These are phyloP conservation scores for Mugil cephalus DNA, from an alignment of 2,113 vertebrate species.

Conservation along the genomic window DNA sequence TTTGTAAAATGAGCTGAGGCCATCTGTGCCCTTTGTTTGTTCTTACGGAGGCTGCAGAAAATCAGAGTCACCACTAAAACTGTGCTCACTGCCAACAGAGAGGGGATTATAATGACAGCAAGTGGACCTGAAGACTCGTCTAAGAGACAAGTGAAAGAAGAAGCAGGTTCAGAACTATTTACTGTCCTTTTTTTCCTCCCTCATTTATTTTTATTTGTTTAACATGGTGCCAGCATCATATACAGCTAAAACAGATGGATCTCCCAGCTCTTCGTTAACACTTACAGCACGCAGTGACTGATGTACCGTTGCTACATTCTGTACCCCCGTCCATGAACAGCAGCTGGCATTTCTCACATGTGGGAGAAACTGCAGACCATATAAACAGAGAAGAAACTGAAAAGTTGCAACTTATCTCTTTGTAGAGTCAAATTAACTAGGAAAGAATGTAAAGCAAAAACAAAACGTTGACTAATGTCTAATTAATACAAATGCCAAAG, in stretches of 20 bases:
- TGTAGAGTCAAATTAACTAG: too few species aligned
- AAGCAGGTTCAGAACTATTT: neutral
- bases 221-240: too few species aligned
- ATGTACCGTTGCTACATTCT: constrained; percentile 57
- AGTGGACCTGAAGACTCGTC: constrained; percentile 63
- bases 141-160: constrained; percentile 38
- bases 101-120: constrained; percentile 75
- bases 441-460: too few species aligned
- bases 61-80: constrained; percentile 74
- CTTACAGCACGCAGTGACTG: constrained; percentile 62
- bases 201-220: too few species aligned
- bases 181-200: neutral
- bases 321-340: constrained; percentile 49
- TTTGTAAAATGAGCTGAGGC: constrained; percentile 28
- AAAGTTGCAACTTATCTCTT: constrained; percentile 2
- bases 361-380: constrained; percentile 5
- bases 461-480: neutral
- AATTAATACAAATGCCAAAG: neutral
- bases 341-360: constrained; percentile 59
- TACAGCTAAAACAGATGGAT: too few species aligned
- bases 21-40: constrained; percentile 16
- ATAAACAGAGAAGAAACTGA: constrained; percentile 1
- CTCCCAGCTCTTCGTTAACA: neutral
- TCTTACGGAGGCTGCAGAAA: constrained; percentile 72
- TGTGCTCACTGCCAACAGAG: constrained; percentile 73